Percentiles rank a stretch among this genome's conserved stretches.
Evolutionary conservation across 2,888 invertebrate species (phyloP).

Genomic region (Mimachlamys varia): DNA sequence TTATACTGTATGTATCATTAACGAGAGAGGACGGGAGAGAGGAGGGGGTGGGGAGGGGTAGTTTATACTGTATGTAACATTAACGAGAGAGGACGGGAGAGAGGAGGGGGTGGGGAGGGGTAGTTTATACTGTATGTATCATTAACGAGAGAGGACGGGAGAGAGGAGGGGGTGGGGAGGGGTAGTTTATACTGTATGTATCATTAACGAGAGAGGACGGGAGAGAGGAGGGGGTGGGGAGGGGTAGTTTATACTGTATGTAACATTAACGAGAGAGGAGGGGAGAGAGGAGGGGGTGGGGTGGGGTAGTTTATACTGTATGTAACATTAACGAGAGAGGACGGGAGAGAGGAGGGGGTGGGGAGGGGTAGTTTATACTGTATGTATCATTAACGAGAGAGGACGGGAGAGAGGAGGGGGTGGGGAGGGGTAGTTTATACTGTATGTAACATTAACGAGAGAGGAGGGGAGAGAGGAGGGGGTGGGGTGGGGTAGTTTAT

Average conservation of each 20-base stretch:
- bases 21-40: not conserved
- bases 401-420: no score
- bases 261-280: not conserved
- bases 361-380: no score
- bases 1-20: no score
- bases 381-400: no score
- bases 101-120: not conserved
- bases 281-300: not conserved
- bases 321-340: no score
- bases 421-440: not conserved
- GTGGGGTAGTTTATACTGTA: no score
- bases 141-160: not conserved
- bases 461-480: not conserved
- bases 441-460: no score
- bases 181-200: not conserved
- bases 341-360: no score
- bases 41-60: not conserved
- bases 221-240: not conserved
- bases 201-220: not conserved
- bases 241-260: not conserved
- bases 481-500: not conserved
- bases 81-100: not conserved
- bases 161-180: not conserved
- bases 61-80: no score
- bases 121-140: not conserved